These are phyloP conservation scores for Hippocampus abdominalis DNA, from an alignment of 2,113 vertebrate species.

Conservation along the genomic window DNA sequence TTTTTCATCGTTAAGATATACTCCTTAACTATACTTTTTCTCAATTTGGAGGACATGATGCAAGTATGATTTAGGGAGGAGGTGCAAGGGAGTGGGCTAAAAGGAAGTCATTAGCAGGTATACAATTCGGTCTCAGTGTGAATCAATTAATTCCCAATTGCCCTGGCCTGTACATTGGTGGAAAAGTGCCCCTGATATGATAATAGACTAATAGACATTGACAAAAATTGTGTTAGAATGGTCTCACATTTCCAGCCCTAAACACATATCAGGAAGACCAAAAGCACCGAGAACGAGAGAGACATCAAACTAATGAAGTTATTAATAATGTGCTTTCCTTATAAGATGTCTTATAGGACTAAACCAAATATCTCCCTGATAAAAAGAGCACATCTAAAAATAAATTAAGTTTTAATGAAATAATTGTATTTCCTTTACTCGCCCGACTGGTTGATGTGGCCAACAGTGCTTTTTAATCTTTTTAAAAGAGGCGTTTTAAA, in stretches of 20 bases:
- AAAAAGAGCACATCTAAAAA: constrained; percentile 73
- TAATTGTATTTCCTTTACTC: constrained; percentile 78
- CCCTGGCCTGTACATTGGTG: constrained; percentile 94
- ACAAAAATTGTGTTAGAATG: constrained; percentile 91
- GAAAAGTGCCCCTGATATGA: constrained; percentile 97
- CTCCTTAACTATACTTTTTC: constrained; percentile 14
- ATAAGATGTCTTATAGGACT: constrained; percentile 83
- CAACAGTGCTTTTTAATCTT: constrained; percentile 72
- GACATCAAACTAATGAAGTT: constrained; percentile 85
- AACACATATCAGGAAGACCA: constrained; percentile 84
- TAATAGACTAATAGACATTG: constrained; percentile 96
- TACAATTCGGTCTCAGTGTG: constrained; percentile 80
- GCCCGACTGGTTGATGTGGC: constrained; percentile 60
- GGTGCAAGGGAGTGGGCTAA: constrained; percentile 60
- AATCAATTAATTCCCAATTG: constrained; percentile 99
- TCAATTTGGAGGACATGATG: constrained; percentile 32
- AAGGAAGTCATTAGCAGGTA: constrained; percentile 85
- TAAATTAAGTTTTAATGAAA: constrained; percentile 82
- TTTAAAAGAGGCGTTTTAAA: constrained; percentile 72
- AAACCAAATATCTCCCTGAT: constrained; percentile 81
- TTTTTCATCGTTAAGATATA: neutral
- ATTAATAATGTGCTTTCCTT: constrained; percentile 96
- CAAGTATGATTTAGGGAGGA: constrained; percentile 34
- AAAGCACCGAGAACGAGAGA: constrained; percentile 60
- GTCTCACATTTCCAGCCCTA: constrained; percentile 93